Evolutionary conservation across 2,113 vertebrate genomes (phyloP), one percentile per base, ranked within the genome.

Genomic region (Hiodon tergisus): DNA sequence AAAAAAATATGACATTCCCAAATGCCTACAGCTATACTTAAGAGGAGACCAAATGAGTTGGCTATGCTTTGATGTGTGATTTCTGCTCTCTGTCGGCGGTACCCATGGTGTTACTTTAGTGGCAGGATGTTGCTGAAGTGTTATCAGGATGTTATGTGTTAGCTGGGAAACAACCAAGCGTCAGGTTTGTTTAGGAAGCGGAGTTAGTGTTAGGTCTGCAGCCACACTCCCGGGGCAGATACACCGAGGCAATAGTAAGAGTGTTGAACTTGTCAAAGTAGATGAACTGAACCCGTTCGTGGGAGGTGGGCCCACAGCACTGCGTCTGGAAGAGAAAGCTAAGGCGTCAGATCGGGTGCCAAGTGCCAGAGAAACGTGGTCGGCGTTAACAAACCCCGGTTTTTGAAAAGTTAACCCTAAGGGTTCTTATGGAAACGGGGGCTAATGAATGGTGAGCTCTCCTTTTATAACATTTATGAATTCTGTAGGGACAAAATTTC

Each of bases 221-320:
- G 81, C 85, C 81, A 5, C 91, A 92, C 75, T 82, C 66, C 14
- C 76, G 73, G 57, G 67, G 77, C 79, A 90, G 71, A 53, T 76
- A 74, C 54, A 88, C 75, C 0, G 87, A 85, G 66, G 88, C 83
- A 7, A 92, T 81, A 58, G 84, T 69, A 0, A 88, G 0, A 13
- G 79, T 55, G 80, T 63, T 72, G 57, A 31, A 77, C 14, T 85
- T 77, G 57, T 91, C 88, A 83, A 88, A 7, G 75, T 89, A 91
- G 72, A 90, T 7, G 31, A 92, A 67, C 2, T 82, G 83, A 53
- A 89, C 75, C 6, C 7, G 57, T n/a, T 80, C 69, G 0, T 80
- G 70, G 65, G 82, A 70, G 10, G 54, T 80, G 6, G 86, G 80
- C 50, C 75, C 73, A 69, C 91, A 92, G 61, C 86, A 90, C 0